A percentile compares a stretch with the other conserved stretches of the same genome.
phyloP scores from a whole-genome alignment of 2,888 invertebrate species.

The Matsumyia berberina region DNA sequence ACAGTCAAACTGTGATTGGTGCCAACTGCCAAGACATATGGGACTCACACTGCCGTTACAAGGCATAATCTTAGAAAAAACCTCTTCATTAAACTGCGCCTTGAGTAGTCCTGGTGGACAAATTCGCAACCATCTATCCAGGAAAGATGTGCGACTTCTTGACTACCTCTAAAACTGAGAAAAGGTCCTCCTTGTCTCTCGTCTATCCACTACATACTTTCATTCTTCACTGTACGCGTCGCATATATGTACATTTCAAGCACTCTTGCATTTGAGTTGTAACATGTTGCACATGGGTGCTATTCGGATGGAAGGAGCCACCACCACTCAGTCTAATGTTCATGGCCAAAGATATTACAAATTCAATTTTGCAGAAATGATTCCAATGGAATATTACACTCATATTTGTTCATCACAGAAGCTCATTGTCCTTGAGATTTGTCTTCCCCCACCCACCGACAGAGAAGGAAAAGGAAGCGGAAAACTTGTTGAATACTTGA shows the following conservation, averaged over 20 bases:
- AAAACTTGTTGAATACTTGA: slow-evolving; percentile 70
- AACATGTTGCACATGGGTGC: slow-evolving; percentile 73
- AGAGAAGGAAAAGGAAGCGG: neutral
- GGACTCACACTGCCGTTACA: too few species aligned
- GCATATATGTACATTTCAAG: slow-evolving; percentile 40
- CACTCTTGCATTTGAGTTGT: slow-evolving; percentile 64
- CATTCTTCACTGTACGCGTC: slow-evolving; percentile 23
- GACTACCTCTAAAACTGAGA: too few species aligned
- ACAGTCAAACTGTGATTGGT: too few species aligned
- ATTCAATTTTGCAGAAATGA: slow-evolving; percentile 76
- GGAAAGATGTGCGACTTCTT: too few species aligned
- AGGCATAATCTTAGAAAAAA: too few species aligned
- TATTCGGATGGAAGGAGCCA: neutral
- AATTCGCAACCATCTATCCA: too few species aligned
- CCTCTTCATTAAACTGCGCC: too few species aligned
- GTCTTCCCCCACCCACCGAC: slow-evolving; percentile 23
- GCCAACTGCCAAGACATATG: too few species aligned
- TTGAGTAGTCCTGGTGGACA: too few species aligned
- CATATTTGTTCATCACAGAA: slow-evolving; percentile 70
- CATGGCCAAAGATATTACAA: slow-evolving; percentile 74
- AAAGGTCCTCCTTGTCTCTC: too few species aligned
- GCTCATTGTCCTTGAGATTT: slow-evolving; percentile 73
- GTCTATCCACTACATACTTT: neutral
- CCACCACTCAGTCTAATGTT: slow-evolving; percentile 45
- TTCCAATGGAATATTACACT: slow-evolving; percentile 71